Percentiles rank a stretch among this genome's conserved stretches.
Conservation (phyloP, 2,888 invertebrate genomes). For the Gisinianus flammeolus region DNA sequence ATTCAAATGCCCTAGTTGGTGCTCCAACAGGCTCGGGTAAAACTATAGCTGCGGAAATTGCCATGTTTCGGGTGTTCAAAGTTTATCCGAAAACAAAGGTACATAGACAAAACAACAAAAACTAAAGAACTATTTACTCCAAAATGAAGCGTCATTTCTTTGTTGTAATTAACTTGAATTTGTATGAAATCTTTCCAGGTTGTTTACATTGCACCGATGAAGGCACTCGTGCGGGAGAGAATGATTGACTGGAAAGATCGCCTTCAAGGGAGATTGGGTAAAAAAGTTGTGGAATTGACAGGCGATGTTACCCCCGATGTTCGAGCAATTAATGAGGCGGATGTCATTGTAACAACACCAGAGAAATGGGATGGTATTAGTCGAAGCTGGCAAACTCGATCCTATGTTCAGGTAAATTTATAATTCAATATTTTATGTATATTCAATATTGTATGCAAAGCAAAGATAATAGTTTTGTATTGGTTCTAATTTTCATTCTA, state of each 20-base stretch:
- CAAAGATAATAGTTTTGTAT: neutral
- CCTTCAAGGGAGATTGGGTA: constrained; percentile 74
- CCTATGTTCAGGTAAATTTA: constrained; percentile 75
- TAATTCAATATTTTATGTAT: neutral
- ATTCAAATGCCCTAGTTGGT: constrained; percentile 89
- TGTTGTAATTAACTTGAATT: neutral
- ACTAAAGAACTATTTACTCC: neutral
- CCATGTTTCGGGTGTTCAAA: constrained; percentile 90
- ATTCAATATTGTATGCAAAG: neutral
- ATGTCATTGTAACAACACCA: constrained; percentile 97
- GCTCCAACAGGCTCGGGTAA: constrained; percentile 94
- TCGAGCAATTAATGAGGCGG: constrained; percentile 78
- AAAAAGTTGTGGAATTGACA: constrained; percentile 92
- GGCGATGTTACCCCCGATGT: constrained; percentile 90
- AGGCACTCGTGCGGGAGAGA: constrained; percentile 95
- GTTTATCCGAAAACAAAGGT: constrained; percentile 79
- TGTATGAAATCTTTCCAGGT: constrained; percentile 65
- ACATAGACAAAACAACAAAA: too few species aligned
- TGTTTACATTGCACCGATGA: constrained; percentile 97
- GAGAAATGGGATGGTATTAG: constrained; percentile 99
- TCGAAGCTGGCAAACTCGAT: constrained; percentile 95
- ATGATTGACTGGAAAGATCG: constrained; percentile 93
- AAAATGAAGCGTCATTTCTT: neutral
- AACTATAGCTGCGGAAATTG: constrained; percentile 97
- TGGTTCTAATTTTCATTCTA: constrained; percentile 53